These are phyloP conservation scores for Podarcis muralis DNA, from an alignment of 2,113 vertebrate species.

Conservation along the genomic window DNA sequence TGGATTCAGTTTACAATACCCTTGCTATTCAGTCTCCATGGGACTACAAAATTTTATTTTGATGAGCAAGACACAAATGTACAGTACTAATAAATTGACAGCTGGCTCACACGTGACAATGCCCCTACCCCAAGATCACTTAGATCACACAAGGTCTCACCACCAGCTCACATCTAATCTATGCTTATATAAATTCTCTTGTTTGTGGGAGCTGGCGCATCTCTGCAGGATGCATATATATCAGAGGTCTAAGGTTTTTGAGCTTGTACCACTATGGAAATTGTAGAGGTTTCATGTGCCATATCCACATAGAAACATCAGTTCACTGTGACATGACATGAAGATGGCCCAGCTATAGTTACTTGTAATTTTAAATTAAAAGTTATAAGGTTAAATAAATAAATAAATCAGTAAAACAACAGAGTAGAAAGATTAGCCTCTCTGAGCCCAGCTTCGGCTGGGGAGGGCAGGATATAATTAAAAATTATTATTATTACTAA, in stretches of 20 bases:
- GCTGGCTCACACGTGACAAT: background rate
- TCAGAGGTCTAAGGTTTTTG: background rate
- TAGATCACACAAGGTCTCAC: background rate
- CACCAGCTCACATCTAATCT: background rate
- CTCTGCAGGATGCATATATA: background rate
- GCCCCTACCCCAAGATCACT: background rate
- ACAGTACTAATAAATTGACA: background rate
- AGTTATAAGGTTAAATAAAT: background rate
- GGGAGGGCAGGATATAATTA: no score
- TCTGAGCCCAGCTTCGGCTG: no score
- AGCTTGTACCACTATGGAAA: background rate
- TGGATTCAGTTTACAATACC: background rate
- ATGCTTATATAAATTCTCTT: no score
- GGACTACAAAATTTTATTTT: background rate
- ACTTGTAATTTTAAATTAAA: no score
- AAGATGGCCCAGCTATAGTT: background rate
- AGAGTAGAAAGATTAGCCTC: background rate
- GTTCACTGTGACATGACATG: background rate
- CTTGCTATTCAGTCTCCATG: background rate
- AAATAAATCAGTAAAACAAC: background rate
- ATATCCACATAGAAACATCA: background rate
- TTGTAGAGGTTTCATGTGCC: background rate
- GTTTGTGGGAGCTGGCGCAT: no score
- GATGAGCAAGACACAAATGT: background rate
- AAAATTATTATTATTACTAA: background rate